phyloP scores from a whole-genome alignment of 1,140 invertebrate species.

The Drosophila nikananu region DNA sequence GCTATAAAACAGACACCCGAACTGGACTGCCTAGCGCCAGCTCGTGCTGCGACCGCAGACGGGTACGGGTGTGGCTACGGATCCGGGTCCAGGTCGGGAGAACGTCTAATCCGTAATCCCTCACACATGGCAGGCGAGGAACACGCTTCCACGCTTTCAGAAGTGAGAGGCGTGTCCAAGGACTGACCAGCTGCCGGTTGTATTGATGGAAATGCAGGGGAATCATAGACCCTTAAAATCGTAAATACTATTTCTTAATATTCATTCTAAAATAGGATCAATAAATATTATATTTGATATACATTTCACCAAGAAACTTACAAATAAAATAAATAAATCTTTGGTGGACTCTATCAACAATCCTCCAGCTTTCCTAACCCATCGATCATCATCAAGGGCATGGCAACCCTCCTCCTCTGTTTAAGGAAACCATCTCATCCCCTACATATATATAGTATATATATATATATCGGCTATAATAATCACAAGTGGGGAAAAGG shows the following conservation, averaged over 20 bases:
- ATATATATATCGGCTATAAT: slow-evolving; percentile 8
- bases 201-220: neutral
- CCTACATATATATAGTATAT: slow-evolving; percentile 34
- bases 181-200: slow-evolving; percentile 7
- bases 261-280: neutral
- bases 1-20: slow-evolving; percentile 78
- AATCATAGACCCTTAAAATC: neutral
- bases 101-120: slow-evolving; percentile 51
- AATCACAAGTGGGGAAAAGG: slow-evolving; percentile 25
- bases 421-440: slow-evolving; percentile 41
- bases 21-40: slow-evolving; percentile 71
- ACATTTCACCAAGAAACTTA: neutral
- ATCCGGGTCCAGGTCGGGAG: neutral
- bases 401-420: slow-evolving; percentile 3
- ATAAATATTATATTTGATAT: neutral
- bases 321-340: neutral
- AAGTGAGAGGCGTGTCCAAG: neutral
- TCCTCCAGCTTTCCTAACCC: neutral
- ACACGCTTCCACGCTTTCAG: neutral
- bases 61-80: neutral
- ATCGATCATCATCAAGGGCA: slow-evolving; percentile 44
- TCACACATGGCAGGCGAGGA: slow-evolving; percentile 45
- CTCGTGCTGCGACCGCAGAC: slow-evolving; percentile 67
- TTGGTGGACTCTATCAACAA: neutral
- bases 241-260: neutral